Conservation (phyloP, 2,797 vertebrate species). For the Coendou prehensilis region DNA sequence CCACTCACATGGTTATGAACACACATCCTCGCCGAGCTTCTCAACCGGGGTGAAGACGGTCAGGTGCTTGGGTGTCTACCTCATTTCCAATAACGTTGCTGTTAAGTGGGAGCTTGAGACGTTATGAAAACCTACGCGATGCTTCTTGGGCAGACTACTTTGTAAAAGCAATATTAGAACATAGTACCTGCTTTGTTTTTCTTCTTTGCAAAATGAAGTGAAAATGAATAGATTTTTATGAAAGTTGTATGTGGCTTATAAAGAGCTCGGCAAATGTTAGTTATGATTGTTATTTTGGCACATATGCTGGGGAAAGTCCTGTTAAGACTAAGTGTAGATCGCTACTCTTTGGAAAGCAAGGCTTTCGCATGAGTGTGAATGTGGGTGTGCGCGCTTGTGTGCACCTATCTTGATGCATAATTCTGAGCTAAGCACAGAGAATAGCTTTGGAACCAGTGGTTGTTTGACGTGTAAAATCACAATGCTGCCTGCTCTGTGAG, state of each 20-base stretch:
- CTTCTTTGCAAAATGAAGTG: neutral
- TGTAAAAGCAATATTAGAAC: neutral
- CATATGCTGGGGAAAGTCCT: neutral
- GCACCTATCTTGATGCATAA: neutral
- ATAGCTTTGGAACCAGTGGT: neutral
- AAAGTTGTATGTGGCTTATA: neutral
- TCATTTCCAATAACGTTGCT: conserved; percentile 30
- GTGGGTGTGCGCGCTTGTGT: accelerated
- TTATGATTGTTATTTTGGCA: neutral
- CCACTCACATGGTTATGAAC: accelerated
- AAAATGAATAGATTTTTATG: neutral
- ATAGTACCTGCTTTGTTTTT: neutral
- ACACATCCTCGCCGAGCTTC: neutral
- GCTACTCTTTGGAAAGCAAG: neutral
- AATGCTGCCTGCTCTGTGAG: neutral
- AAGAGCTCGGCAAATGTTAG: neutral
- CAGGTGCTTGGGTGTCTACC: neutral
- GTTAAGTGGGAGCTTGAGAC: neutral
- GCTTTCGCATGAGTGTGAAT: accelerated
- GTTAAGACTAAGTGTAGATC: neutral
- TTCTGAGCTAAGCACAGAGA: neutral
- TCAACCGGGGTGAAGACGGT: neutral
- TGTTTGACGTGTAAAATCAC: neutral
- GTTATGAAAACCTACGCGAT: neutral
- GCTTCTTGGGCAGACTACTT: neutral